Conservation (phyloP, 2,113 vertebrate genomes). For the Lampris megalopsis region DNA sequence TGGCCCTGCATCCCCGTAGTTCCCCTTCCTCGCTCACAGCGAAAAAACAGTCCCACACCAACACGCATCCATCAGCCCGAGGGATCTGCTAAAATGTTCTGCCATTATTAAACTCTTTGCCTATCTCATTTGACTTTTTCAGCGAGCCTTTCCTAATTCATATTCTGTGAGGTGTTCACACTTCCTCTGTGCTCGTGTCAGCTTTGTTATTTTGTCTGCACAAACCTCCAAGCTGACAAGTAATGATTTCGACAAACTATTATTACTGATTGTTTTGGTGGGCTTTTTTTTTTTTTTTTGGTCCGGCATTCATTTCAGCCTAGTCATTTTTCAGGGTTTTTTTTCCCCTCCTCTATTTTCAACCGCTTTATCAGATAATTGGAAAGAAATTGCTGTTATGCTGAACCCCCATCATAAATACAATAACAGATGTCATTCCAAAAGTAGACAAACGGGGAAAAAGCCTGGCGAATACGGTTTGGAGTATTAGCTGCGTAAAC, state of each 20-base stretch:
- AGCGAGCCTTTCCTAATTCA: no score
- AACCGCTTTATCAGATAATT: conserved; percentile 52
- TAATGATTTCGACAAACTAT: conserved; percentile 49
- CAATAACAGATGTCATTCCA: conserved; percentile 28
- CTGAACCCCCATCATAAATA: conserved; percentile 40
- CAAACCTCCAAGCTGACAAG: conserved; percentile 16
- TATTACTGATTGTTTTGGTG: conserved; percentile 3
- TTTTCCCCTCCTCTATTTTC: conserved; percentile 13
- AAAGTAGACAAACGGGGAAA: conserved; percentile 29
- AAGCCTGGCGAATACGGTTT: conserved; percentile 37
- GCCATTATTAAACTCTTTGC: no score
- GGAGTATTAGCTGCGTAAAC: conserved; percentile 22
- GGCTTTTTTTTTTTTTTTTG: conserved; percentile 24
- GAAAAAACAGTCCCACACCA: no score
- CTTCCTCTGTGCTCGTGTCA: no score
- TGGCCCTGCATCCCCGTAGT: no score
- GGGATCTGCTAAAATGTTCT: no score
- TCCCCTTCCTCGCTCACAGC: no score
- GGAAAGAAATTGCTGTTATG: conserved; percentile 31
- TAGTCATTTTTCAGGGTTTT: conserved; percentile 25
- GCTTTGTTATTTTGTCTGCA: no score
- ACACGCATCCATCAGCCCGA: no score
- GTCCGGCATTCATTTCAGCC: conserved; percentile 15
- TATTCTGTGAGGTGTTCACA: no score
- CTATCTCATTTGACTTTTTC: no score